phyloP scores from a whole-genome alignment of 2,113 vertebrate genomes.

The Gymnobelideus leadbeateri region DNA sequence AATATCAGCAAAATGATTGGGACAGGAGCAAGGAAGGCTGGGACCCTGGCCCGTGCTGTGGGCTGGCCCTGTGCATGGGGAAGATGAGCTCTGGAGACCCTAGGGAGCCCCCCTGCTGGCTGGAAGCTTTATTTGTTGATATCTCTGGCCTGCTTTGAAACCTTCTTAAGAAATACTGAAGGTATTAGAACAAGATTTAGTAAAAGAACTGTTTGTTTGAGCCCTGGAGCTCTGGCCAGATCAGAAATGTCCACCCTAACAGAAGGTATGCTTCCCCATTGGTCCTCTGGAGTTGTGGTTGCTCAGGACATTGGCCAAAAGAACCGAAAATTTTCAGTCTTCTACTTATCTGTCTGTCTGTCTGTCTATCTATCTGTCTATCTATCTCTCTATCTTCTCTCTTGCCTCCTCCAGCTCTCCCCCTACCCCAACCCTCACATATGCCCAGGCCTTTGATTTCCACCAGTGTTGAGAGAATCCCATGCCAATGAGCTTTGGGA shows the following conservation, averaged over 20 bases:
- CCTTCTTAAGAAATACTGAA: not conserved
- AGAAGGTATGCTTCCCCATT: not conserved
- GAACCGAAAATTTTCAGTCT: not conserved
- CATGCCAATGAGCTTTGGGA: too few species aligned
- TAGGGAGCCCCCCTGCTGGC: not conserved
- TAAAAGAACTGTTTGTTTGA: not conserved
- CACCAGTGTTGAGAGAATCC: too few species aligned
- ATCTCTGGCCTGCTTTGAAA: not conserved
- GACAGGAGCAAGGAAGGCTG: too few species aligned
- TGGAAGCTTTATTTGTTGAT: not conserved
- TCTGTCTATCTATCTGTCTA: too few species aligned
- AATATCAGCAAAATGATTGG: too few species aligned
- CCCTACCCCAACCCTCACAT: too few species aligned
- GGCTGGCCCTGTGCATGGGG: not conserved
- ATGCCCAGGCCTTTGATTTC: too few species aligned
- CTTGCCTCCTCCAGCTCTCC: too few species aligned
- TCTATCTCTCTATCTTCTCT: too few species aligned
- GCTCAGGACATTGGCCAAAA: not conserved
- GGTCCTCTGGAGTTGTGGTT: not conserved
- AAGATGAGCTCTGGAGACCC: not conserved
- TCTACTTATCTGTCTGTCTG: not conserved
- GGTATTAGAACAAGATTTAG: not conserved
- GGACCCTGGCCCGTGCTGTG: not conserved
- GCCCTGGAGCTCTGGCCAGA: too few species aligned
- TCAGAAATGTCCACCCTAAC: not conserved